Evolutionary conservation across 37 sponge, comb jelly and placozoan genomes (phyloP).

Genomic region (Petrosia ficiformis): DNA sequence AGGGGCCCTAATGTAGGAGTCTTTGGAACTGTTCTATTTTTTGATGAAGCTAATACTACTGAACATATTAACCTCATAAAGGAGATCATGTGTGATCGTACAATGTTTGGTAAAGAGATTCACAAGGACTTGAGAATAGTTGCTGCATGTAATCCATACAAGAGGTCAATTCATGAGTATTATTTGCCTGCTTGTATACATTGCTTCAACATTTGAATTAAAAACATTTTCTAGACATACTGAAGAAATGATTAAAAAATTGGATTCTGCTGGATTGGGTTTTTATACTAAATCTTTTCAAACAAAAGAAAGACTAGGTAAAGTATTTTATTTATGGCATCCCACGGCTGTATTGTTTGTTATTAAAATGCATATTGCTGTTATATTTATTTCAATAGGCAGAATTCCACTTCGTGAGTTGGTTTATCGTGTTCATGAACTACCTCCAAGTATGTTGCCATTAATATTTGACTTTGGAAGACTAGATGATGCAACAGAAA

Average conservation of each 20-base stretch:
- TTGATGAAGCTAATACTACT: slow-evolving; percentile 99
- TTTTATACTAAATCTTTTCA: slow-evolving; percentile 49
- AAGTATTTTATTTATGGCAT: too few relatives aligned
- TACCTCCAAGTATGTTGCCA: slow-evolving; percentile 75
- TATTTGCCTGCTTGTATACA: too few relatives aligned
- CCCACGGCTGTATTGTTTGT: too few relatives aligned
- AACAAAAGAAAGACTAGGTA: slow-evolving; percentile 66
- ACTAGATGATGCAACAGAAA: slow-evolving; percentile 44
- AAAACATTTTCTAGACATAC: too few relatives aligned
- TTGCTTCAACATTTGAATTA: too few relatives aligned
- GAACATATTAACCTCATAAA: slow-evolving; percentile 92
- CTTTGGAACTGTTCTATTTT: slow-evolving; percentile 88
- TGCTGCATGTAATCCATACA: slow-evolving; percentile 97
- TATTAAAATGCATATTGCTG: too few relatives aligned
- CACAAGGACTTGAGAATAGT: slow-evolving; percentile 82
- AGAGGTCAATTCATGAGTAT: slow-evolving; percentile 33
- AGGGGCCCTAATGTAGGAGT: background rate
- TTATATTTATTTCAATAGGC: too few relatives aligned
- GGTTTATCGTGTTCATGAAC: slow-evolving; percentile 78
- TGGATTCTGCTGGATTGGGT: slow-evolving; percentile 89
- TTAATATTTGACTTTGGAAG: slow-evolving; percentile 87
- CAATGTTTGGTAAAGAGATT: slow-evolving; percentile 76
- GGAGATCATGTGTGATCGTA: slow-evolving; percentile 97
- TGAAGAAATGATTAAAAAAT: slow-evolving; percentile 77
- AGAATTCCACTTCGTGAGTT: slow-evolving; percentile 72